A percentile compares a stretch with the other conserved stretches of the same genome.
Conservation (phyloP, 2,113 vertebrate genomes). For the Paraplagusia blochii region DNA sequence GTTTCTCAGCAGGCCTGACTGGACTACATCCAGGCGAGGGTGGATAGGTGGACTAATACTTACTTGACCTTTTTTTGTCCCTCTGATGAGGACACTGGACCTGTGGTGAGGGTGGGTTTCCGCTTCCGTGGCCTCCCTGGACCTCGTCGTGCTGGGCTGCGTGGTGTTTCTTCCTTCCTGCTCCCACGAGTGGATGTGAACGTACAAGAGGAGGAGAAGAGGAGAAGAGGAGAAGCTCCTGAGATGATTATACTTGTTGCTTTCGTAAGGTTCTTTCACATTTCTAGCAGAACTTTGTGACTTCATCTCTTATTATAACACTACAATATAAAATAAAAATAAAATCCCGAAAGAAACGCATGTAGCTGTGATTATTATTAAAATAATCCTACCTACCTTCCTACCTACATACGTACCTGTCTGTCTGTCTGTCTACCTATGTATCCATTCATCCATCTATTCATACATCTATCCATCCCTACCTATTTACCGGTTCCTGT, state of each 20-base stretch:
- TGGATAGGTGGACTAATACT: constrained; percentile 60
- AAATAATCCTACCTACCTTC: no score
- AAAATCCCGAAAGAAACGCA: constrained; percentile 1
- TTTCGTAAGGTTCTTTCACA: no score
- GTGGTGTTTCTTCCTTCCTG: constrained; percentile 91
- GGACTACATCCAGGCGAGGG: constrained; percentile 25
- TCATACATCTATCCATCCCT: no score
- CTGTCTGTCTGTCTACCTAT: no score
- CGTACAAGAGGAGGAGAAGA: constrained; percentile 21
- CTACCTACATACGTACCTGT: no score
- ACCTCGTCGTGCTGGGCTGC: constrained; percentile 88
- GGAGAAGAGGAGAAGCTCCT: not conserved
- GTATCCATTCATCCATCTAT: no score
- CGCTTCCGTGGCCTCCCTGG: constrained; percentile 91
- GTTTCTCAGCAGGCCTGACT: constrained; percentile 39
- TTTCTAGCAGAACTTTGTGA: no score
- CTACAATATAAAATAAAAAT: no score
- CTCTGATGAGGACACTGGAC: constrained; percentile 67
- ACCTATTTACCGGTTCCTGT: no score
- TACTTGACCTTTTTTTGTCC: constrained; percentile 87
- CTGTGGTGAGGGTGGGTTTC: constrained; percentile 74
- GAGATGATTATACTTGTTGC: not conserved
- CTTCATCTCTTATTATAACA: no score
- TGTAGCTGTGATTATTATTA: no score
- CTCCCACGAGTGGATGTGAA: constrained; percentile 38